Evolutionary conservation across 2,888 invertebrate genomes (phyloP).

Genomic region (Drosophila affinis): DNA sequence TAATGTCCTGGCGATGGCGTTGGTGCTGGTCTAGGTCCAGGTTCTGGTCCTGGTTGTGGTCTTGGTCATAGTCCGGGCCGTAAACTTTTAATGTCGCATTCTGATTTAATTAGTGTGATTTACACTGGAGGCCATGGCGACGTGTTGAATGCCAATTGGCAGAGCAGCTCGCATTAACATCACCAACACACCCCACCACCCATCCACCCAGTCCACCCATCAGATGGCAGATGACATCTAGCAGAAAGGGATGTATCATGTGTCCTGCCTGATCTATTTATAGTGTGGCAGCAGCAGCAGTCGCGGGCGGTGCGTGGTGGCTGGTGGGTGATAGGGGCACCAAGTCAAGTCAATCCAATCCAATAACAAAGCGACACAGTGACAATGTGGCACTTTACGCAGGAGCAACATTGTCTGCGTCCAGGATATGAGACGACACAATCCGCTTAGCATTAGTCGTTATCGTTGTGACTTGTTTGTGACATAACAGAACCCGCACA

Average conservation of each 20-base stretch:
- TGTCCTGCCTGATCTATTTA: conserved; percentile 28
- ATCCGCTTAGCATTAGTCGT: conserved; percentile 41
- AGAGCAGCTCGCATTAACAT: conserved; percentile 4
- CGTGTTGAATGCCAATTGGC: conserved; percentile 37
- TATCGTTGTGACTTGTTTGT: conserved; percentile 17
- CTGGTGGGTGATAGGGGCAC: conserved; percentile 2
- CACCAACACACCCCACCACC: too few relatives aligned
- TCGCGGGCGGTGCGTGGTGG: neutral
- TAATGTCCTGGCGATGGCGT: conserved; percentile 21
- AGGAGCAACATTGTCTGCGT: conserved; percentile 49
- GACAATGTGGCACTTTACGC: conserved; percentile 15
- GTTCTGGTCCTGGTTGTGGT: neutral
- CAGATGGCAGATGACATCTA: conserved; percentile 5
- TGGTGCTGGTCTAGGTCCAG: too few relatives aligned
- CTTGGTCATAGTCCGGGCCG: conserved; percentile 5
- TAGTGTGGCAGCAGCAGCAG: conserved; percentile 15
- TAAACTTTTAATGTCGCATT: conserved; percentile 60
- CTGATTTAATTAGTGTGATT: conserved; percentile 67
- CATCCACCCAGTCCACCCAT: too few relatives aligned
- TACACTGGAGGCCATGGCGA: conserved; percentile 37
- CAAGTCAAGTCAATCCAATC: conserved; percentile 35
- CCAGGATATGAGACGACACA: conserved; percentile 32
- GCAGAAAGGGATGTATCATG: neutral
- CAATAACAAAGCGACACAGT: conserved; percentile 22
- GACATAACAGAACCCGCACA: conserved; percentile 9